A percentile compares a stretch with the other conserved stretches of the same genome.
phyloP scores from a whole-genome alignment of 2,797 vertebrate species.

The Silurus aristotelis region DNA sequence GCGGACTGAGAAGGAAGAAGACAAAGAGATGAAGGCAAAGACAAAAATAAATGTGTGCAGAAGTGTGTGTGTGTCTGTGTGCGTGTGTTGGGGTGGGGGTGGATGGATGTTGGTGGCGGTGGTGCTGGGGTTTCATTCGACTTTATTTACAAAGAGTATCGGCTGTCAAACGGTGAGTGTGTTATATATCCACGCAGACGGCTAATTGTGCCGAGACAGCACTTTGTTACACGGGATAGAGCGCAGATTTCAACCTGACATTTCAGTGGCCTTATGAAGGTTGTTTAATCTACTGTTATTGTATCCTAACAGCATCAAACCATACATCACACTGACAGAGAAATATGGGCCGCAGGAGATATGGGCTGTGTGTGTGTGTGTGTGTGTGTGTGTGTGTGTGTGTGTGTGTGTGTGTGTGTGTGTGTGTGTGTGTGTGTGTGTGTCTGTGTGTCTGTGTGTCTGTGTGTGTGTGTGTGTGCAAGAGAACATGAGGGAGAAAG shows the following conservation, averaged over 20 bases:
- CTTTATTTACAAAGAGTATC: slow-evolving; percentile 32
- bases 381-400: no score
- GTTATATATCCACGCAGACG: slow-evolving; percentile 63
- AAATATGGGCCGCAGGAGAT: slow-evolving; percentile 57
- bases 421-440: neutral
- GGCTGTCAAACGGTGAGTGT: slow-evolving; percentile 60
- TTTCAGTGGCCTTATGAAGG: slow-evolving; percentile 78
- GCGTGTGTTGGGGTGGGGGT: neutral
- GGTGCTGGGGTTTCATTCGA: neutral
- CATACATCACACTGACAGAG: slow-evolving; percentile 67
- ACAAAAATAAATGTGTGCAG: neutral
- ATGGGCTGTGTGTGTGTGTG: neutral
- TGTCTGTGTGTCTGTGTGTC: neutral
- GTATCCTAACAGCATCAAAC: slow-evolving; percentile 71
- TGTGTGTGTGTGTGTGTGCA: neutral
- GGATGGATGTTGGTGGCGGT: neutral
- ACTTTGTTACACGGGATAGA: slow-evolving; percentile 69
- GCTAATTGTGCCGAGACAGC: slow-evolving; percentile 71
- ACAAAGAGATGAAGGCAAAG: neutral
- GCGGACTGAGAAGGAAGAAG: neutral
- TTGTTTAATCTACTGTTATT: slow-evolving; percentile 73
- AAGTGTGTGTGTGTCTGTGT: neutral
- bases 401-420: neutral
- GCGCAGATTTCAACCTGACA: slow-evolving; percentile 74
- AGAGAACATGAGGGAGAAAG: neutral